These are phyloP conservation scores for Drosophila subsilvestris DNA, from an alignment of 2,888 invertebrate genomes.

Conservation along the genomic window DNA sequence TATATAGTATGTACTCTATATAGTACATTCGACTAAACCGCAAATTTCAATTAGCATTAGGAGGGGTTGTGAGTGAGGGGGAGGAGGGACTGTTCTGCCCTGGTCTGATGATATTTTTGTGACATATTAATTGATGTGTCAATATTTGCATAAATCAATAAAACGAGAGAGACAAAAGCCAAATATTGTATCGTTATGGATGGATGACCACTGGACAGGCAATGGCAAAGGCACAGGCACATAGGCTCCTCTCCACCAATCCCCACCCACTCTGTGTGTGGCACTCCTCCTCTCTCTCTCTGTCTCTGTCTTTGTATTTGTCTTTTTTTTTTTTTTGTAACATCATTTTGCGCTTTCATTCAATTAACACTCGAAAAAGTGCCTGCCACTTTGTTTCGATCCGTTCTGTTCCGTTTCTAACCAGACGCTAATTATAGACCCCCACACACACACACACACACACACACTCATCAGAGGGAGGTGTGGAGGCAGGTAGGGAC, in stretches of 20 bases:
- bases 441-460: constrained; percentile 5
- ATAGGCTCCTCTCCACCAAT: not conserved
- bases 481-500: constrained; percentile 3
- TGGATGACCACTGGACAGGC: constrained; percentile 16
- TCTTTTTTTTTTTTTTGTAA: constrained; percentile 30
- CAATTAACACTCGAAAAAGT: constrained; percentile 64
- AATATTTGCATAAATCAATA: constrained; percentile 69
- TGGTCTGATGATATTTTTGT: constrained; percentile 30
- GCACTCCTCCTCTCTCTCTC: not conserved
- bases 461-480: constrained; percentile 23
- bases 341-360: constrained; percentile 43
- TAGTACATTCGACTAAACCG: constrained; percentile 20
- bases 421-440: constrained; percentile 69
- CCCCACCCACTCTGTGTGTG: not conserved
- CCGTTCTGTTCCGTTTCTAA: constrained; percentile 15
- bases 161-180: not conserved
- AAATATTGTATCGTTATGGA: constrained; percentile 3
- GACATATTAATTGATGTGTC: constrained; percentile 67
- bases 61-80: constrained; percentile 6
- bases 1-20: constrained; percentile 1
- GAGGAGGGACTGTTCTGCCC: not conserved
- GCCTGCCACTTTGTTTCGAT: constrained; percentile 10
- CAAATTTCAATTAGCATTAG: constrained; percentile 68
- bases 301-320: no score
- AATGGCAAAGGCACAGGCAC: no score